These are phyloP conservation scores for Operophtera brumata DNA, from an alignment of 2,888 invertebrate species.

Conservation along the genomic window DNA sequence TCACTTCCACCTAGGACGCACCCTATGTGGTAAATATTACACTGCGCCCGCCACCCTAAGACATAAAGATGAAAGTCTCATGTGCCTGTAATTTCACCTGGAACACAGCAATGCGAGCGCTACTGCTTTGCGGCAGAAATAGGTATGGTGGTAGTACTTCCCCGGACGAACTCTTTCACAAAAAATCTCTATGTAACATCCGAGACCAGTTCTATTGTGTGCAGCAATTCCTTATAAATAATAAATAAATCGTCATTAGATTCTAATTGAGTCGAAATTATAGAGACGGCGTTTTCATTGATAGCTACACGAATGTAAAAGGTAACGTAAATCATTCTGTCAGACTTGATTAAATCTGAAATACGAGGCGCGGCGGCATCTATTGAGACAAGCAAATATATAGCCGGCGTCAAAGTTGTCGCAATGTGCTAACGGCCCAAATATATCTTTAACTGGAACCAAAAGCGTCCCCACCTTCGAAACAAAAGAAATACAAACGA, in stretches of 20 bases:
- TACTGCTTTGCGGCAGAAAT: too few relatives aligned
- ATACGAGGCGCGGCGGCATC: slow-evolving; percentile 64
- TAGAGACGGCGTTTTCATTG: slow-evolving; percentile 51
- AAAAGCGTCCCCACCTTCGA: slow-evolving; percentile 59
- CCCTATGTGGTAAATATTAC: too few relatives aligned
- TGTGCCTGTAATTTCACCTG: too few relatives aligned
- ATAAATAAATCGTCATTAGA: slow-evolving; percentile 36
- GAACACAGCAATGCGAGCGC: too few relatives aligned
- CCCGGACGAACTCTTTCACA: too few relatives aligned
- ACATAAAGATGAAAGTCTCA: too few relatives aligned
- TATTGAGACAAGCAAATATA: slow-evolving; percentile 72
- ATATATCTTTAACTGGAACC: slow-evolving; percentile 67
- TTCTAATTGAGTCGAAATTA: slow-evolving; percentile 50
- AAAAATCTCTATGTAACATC: not conserved
- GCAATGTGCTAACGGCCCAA: slow-evolving; percentile 70
- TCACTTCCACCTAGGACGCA: too few relatives aligned
- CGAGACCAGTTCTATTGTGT: not conserved
- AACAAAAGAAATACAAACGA: slow-evolving; percentile 74
- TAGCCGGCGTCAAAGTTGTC: slow-evolving; percentile 68
- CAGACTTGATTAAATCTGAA: slow-evolving; percentile 75
- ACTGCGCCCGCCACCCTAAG: too few relatives aligned
- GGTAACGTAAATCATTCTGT: slow-evolving; percentile 70
- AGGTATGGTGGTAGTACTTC: too few relatives aligned
- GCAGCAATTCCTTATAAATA: slow-evolving; percentile 25
- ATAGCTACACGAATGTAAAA: slow-evolving; percentile 58